phyloP scores from a whole-genome alignment of 2,113 vertebrate species.

The Burhinus oedicnemus region DNA sequence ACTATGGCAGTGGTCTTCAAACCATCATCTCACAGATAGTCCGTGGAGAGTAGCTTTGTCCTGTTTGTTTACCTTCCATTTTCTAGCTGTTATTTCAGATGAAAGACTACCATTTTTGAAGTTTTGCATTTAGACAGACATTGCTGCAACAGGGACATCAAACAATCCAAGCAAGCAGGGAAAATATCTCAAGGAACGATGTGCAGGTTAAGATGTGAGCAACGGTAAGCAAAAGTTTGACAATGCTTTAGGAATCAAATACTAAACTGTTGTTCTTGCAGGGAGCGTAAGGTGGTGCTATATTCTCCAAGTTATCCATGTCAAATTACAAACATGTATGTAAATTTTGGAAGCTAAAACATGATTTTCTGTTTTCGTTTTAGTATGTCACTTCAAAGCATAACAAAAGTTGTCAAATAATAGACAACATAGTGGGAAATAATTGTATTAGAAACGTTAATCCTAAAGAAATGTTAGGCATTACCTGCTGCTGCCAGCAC shows the following conservation, averaged over 20 bases:
- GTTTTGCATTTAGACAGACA: not conserved
- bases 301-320: not conserved
- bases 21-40: not conserved
- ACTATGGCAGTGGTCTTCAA: not conserved
- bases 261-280: conserved; percentile 52
- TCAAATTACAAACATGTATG: not conserved
- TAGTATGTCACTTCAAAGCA: not conserved
- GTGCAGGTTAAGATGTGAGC: not conserved
- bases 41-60: not conserved
- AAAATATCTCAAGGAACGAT: not conserved
- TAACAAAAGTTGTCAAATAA: not conserved
- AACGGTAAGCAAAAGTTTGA: not conserved
- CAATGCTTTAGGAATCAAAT: not conserved
- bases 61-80: not conserved
- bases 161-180: not conserved
- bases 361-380: not conserved
- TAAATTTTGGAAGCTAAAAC: not conserved
- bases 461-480: not conserved
- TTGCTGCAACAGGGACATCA: not conserved
- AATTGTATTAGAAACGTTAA: not conserved
- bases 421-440: not conserved
- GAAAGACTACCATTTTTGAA: not conserved
- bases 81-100: not conserved
- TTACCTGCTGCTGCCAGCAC: not conserved
- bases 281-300: conserved; percentile 68